phyloP scores from a whole-genome alignment of 2,888 invertebrate genomes.

The Stenodema calcarata region DNA sequence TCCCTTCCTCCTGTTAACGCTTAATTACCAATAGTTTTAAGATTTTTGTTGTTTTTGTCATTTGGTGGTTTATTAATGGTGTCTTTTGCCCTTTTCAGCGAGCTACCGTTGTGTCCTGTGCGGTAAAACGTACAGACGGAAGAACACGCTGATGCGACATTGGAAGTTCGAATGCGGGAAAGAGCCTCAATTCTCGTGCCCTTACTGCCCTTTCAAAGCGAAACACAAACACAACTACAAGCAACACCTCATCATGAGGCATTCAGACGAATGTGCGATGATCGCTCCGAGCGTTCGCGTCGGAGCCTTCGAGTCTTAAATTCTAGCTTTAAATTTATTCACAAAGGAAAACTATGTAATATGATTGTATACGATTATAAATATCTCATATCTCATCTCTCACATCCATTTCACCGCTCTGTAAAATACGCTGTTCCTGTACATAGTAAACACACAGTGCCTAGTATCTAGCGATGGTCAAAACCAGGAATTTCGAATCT shows the following conservation, averaged over 20 bases:
- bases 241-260: conserved; percentile 27
- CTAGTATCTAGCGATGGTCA: no score
- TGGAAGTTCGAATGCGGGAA: conserved; percentile 57
- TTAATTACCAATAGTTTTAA: no score
- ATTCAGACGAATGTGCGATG: conserved; percentile 8
- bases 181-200: conserved; percentile 53
- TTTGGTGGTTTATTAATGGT: background rate
- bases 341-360: background rate
- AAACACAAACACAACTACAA: conserved; percentile 52
- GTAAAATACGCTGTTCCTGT: no score
- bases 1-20: background rate
- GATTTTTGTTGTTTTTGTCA: background rate
- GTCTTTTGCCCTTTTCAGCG: background rate
- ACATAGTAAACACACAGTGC: no score
- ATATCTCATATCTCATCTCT: no score
- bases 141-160: conserved; percentile 54
- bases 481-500: no score
- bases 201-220: conserved; percentile 52
- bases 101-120: conserved; percentile 56
- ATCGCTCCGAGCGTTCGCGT: background rate
- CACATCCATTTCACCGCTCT: no score
- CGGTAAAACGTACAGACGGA: conserved; percentile 55
- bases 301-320: background rate
- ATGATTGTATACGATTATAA: background rate
- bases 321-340: background rate